Percentiles rank a stretch among this genome's conserved stretches.
Conservation (phyloP, 2,888 invertebrate genomes). For the Amphipoea lucens region DNA sequence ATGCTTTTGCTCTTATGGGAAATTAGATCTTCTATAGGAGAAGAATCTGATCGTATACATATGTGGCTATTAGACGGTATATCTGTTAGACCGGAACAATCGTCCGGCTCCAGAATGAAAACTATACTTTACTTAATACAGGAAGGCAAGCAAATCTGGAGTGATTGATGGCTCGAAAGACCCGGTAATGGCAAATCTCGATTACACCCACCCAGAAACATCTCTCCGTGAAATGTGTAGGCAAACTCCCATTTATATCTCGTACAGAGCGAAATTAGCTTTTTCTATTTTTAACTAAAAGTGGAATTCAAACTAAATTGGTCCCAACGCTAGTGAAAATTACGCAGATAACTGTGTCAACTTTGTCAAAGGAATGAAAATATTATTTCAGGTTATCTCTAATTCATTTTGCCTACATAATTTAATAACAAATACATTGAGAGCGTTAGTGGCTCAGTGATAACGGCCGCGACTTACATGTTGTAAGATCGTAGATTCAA, state of each 20-base stretch:
- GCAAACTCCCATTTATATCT: conserved; percentile 22
- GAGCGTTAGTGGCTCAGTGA: neutral
- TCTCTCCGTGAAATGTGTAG: conserved; percentile 60
- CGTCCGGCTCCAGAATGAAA: neutral
- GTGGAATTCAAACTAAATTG: conserved; percentile 22
- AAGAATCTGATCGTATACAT: neutral
- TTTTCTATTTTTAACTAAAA: conserved; percentile 20
- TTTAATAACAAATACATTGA: conserved; percentile 12
- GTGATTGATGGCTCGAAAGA: conserved; percentile 77
- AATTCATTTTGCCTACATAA: conserved; percentile 17
- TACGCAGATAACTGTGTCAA: conserved; percentile 21
- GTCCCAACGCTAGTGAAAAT: conserved; percentile 18
- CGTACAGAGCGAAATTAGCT: conserved; percentile 9
- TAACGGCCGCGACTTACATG: neutral
- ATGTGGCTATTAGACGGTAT: neutral
- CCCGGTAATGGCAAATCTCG: conserved; percentile 70
- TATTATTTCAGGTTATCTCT: conserved; percentile 29
- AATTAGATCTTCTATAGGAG: neutral
- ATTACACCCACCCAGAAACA: conserved; percentile 53
- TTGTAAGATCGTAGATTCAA: neutral
- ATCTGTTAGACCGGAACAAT: conserved; percentile 25
- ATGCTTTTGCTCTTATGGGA: neutral
- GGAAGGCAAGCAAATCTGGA: conserved; percentile 59
- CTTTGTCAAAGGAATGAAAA: conserved; percentile 32
- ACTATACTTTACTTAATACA: conserved; percentile 44